These are phyloP conservation scores for Adela reaumurella DNA, from an alignment of 2,888 invertebrate species.

Conservation along the genomic window DNA sequence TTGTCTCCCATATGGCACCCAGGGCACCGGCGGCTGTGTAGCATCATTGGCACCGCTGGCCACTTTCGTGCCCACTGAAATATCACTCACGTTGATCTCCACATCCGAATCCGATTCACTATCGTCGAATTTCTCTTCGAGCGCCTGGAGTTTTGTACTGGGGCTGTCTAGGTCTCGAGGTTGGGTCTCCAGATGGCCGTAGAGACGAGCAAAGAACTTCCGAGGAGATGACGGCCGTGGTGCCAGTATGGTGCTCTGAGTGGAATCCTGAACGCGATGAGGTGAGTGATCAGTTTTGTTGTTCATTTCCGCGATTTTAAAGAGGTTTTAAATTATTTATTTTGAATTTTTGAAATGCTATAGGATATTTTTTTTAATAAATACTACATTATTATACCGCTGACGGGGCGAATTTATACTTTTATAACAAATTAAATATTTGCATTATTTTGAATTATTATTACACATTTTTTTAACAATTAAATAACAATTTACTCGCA, in stretches of 20 bases:
- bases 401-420: too few relatives aligned
- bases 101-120: neutral
- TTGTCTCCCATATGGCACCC: conserved; percentile 15
- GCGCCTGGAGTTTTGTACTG: conserved; percentile 18
- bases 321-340: too few relatives aligned
- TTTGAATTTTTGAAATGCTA: too few relatives aligned
- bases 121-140: neutral
- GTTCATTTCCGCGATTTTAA: neutral
- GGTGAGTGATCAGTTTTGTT: neutral
- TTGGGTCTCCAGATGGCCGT: conserved; percentile 68
- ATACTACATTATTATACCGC: too few relatives aligned
- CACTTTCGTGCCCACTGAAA: conserved; percentile 23
- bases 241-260: conserved; percentile 8
- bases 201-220: conserved; percentile 75
- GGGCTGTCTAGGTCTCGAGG: too few relatives aligned
- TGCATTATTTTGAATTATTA: too few relatives aligned
- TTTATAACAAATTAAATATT: too few relatives aligned
- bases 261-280: neutral
- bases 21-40: conserved; percentile 14
- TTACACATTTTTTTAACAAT: too few relatives aligned
- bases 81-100: neutral
- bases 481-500: too few relatives aligned
- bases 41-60: conserved; percentile 36
- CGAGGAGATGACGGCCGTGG: conserved; percentile 71
- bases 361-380: too few relatives aligned